Conservation (phyloP, 2,888 invertebrate species). For the Rhagonycha lutea region DNA sequence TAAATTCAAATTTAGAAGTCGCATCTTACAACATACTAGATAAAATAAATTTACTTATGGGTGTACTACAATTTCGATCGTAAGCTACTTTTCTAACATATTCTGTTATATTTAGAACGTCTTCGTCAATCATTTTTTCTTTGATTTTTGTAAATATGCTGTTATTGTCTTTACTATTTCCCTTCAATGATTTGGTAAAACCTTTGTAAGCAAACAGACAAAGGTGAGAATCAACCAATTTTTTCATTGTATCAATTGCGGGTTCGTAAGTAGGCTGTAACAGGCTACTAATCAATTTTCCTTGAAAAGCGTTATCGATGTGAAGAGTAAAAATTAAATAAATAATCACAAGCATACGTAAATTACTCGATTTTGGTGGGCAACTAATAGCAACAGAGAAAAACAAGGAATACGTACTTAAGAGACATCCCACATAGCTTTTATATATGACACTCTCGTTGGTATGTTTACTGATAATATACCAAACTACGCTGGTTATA, state of each 20-base stretch:
- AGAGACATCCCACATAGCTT: neutral
- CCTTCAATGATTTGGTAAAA: neutral
- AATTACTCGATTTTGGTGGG: neutral
- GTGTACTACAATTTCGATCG: neutral
- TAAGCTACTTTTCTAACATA: neutral
- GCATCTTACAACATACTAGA: no score
- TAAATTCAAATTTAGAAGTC: no score
- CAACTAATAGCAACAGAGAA: neutral
- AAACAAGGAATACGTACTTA: neutral
- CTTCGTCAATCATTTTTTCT: neutral
- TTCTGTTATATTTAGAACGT: neutral
- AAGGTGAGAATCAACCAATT: neutral
- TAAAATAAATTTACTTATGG: neutral
- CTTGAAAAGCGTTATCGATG: neutral
- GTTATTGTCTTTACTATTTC: neutral
- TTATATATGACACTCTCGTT: neutral
- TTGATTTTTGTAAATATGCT: neutral
- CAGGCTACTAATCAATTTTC: neutral
- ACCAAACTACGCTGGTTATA: neutral
- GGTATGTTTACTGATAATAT: neutral
- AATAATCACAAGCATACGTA: neutral
- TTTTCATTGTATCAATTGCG: neutral
- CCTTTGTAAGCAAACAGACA: neutral
- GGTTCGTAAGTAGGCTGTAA: neutral
- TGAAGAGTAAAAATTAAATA: neutral